Conservation (phyloP, 2,888 invertebrate species). For the Drosophila kuntzei region DNA sequence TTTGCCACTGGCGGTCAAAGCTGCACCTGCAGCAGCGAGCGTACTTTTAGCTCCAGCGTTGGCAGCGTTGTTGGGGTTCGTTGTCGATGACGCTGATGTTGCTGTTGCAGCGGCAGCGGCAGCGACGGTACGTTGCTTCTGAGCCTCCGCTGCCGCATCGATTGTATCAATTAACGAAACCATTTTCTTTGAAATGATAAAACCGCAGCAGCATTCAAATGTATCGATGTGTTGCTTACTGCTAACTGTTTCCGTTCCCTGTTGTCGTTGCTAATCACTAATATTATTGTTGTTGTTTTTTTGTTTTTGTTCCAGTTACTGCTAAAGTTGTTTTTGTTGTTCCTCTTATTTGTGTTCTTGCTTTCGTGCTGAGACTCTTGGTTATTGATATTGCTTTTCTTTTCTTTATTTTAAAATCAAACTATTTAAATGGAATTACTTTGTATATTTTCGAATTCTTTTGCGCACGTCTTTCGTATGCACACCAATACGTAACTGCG, state of each 20-base stretch:
- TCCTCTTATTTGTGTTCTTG: conserved; percentile 29
- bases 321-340: conserved; percentile 26
- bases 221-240: conserved; percentile 32
- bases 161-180: conserved; percentile 79
- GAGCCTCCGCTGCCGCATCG: conserved; percentile 73
- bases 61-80: conserved; percentile 14
- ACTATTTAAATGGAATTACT: conserved; percentile 33
- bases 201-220: conserved; percentile 67
- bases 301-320: conserved; percentile 28
- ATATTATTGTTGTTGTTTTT: conserved; percentile 25
- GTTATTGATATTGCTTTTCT: conserved; percentile 21
- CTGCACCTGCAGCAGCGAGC: conserved; percentile 40
- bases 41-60: conserved; percentile 32
- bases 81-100: conserved; percentile 29
- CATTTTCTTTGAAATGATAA: conserved; percentile 69
- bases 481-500: conserved; percentile 55
- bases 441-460: conserved; percentile 52
- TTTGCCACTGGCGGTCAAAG: conserved; percentile 81
- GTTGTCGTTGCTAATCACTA: conserved; percentile 16
- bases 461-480: conserved; percentile 48
- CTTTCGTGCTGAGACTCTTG: conserved; percentile 52
- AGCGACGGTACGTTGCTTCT: conserved; percentile 63
- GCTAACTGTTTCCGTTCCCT: conserved; percentile 30
- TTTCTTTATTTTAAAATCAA: conserved; percentile 14
- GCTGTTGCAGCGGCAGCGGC: conserved; percentile 50